Evolutionary conservation across 2,113 vertebrate species (phyloP), one percentile per base, ranked within the genome.

Genomic region (Silurus asotus): DNA sequence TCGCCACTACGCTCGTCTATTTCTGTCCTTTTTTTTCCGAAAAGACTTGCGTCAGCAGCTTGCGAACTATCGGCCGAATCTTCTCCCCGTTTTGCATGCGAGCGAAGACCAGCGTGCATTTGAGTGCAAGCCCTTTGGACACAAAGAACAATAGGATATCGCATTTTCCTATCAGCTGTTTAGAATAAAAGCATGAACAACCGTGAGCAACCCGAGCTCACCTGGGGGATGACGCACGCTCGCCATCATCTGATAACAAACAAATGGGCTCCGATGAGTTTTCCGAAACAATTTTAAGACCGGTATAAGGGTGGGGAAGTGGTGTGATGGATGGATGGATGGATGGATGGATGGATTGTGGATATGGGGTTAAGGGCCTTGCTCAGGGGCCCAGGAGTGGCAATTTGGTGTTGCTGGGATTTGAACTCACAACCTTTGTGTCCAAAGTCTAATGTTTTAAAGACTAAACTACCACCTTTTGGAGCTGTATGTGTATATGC

Each of bases 161-260:
- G 2, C 65, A 72, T 86, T 86, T 82, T 58, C 85, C 79, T 86
- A 82, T 86, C 80, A 65, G 80, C 59, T 53, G 58, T 65, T 82
- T 76, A 82, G 70, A 87, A 64, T 82, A 56, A 87, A 37, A 62
- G 64, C 23, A 13, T 55, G 48, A 14, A 75, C 14, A 45, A 3
- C 48, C 8, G 5, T 79, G 15, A 79, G 49, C 25, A 69, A 25
- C 10, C 53, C 2, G 8, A 64, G 48, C 80, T 65, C 67, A 75
- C 28, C 79, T 37, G 56, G 70, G 20, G 51, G 15, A 19, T 76
- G 80, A 87, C 69, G 69, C 79, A 87, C 19, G 7, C 48, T 62
- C 65, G 25, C 49, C 25, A 25, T 56, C 69, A 82, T 87, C 85
- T 56, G 80, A 87, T 82, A 82, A 76, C 48, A 87, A 75, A 76